phyloP scores from a whole-genome alignment of 1,140 invertebrate genomes.

The Drusus annulatus region DNA sequence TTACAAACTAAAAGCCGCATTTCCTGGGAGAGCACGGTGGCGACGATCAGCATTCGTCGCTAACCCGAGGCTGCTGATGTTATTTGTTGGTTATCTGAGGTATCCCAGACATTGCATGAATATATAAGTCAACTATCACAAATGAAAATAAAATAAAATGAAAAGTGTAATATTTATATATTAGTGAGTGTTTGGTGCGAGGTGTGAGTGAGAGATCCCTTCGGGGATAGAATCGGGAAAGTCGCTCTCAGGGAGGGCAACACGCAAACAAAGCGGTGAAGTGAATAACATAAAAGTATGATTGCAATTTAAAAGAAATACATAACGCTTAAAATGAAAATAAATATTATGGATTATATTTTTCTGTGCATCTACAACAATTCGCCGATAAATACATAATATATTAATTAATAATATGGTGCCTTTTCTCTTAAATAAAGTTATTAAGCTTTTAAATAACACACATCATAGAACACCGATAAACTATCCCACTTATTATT shows the following conservation, averaged over 20 bases:
- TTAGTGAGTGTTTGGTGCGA: constrained; percentile 54
- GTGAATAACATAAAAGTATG: constrained; percentile 51
- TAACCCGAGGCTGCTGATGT: background rate
- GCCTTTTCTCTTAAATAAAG: constrained; percentile 12
- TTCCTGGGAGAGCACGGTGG: constrained; percentile 11
- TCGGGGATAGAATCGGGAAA: constrained; percentile 54
- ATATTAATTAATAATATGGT: background rate
- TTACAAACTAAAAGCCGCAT: background rate
- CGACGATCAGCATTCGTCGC: background rate
- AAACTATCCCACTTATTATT: too few relatives aligned
- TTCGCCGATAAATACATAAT: constrained; percentile 19
- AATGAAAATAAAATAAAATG: constrained; percentile 28
- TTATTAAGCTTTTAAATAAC: constrained; percentile 23
- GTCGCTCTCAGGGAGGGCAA: constrained; percentile 56
- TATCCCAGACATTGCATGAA: constrained; percentile 10
- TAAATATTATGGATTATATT: constrained; percentile 29
- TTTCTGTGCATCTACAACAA: constrained; percentile 28
- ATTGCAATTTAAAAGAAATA: constrained; percentile 46
- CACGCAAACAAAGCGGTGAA: constrained; percentile 54
- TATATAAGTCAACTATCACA: background rate
- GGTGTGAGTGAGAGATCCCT: constrained; percentile 57
- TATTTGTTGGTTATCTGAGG: background rate
- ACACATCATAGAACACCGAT: too few relatives aligned
- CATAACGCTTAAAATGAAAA: constrained; percentile 17
- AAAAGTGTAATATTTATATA: constrained; percentile 49